Base-by-base conservation (phyloP, 2,113 vertebrate species). In the Strix uralensis region DNA sequence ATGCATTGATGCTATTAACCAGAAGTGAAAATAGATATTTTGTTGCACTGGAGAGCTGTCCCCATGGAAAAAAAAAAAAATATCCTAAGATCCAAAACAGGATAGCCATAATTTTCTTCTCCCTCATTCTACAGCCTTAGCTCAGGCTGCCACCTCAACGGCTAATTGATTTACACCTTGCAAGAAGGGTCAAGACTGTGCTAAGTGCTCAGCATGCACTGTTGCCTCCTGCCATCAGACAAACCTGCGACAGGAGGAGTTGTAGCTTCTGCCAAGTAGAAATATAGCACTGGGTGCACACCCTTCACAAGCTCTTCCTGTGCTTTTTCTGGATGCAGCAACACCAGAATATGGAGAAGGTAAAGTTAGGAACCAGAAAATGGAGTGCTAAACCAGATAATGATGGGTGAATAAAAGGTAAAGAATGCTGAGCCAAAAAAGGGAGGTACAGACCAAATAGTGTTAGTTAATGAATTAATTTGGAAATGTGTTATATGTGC, bases 111-210 rank as follows among this genome's bases (percentile, higher is more conserved):
- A 36, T 63, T 81, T 74, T 89, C 12, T 46, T 78, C 16, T 73
- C 52, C 38, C 16, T 85, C 16, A 15, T 75, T 88, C 46, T 46
- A 15, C 21, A 69, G 66, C 32, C 30, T 81, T 81, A 51, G n/a
- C 30, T 91, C 7, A n/a, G 73, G 34, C 74, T 87, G 54, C 34
- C 63, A 40, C 57, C 47, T 58, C 67, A 83, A 86, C 27, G 46
- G 26, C 29, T 92, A 94, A 92, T 83, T 91, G 89, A 84, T 95
- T 91, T 87, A 81, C 57, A 74, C 23, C 54, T 73, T 81, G 29
- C 69, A 58, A 55, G 78, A 75, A 74, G 87, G 86, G 77, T 94
- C 81, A 89, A 63, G 74, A 29, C 69, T 54, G 86, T 80, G 89
- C 75, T 92, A 81, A 95, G 63, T 67, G 91, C 57, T 78, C 55